Percentiles rank a stretch among this genome's conserved stretches.
phyloP scores from a whole-genome alignment of 2,888 invertebrate species.

The Tetheella fluctuosa region DNA sequence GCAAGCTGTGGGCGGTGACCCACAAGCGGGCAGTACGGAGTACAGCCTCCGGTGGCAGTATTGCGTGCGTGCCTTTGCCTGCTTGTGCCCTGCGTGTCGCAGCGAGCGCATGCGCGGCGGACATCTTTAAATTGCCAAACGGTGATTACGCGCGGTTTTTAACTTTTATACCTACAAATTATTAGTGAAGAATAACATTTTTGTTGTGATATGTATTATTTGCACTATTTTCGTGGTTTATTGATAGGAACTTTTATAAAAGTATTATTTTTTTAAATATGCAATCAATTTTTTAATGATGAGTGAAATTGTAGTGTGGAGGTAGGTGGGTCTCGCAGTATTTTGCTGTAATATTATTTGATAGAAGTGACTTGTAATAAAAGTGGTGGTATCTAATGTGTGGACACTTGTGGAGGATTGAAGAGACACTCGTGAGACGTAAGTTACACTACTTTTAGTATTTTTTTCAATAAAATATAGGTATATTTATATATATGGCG shows the following conservation, averaged over 20 bases:
- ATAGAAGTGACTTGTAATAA: conserved; percentile 17
- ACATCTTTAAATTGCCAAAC: conserved; percentile 30
- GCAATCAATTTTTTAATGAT: background rate
- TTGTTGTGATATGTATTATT: background rate
- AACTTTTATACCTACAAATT: background rate
- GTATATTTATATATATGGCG: no score
- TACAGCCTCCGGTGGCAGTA: conserved; percentile 51
- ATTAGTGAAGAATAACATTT: background rate
- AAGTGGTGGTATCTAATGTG: conserved; percentile 24
- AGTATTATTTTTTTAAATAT: background rate
- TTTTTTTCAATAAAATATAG: background rate
- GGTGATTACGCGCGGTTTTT: background rate
- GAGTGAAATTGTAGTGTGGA: background rate
- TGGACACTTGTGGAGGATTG: conserved; percentile 26
- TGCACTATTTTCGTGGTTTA: background rate
- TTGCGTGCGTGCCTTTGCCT: conserved; percentile 55
- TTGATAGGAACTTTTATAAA: background rate
- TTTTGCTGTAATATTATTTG: conserved; percentile 14
- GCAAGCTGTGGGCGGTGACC: conserved; percentile 75
- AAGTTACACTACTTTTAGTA: background rate
- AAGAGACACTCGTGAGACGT: background rate
- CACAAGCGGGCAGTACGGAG: conserved; percentile 45
- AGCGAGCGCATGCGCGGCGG: conserved; percentile 31
- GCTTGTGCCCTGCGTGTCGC: conserved; percentile 19
- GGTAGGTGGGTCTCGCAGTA: background rate